Evolutionary conservation across 2,888 invertebrate genomes (phyloP).

Genomic region (Limenitis camilla): DNA sequence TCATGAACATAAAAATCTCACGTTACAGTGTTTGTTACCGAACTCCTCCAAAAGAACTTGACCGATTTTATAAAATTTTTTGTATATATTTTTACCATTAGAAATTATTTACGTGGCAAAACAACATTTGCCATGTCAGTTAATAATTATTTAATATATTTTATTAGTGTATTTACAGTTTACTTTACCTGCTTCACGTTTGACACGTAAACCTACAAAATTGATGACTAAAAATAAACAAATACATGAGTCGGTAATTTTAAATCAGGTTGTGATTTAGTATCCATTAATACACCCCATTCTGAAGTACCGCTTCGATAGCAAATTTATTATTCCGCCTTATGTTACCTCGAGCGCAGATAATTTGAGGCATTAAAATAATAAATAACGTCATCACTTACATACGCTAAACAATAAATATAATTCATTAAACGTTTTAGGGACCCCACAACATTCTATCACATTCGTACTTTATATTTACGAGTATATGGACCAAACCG

Average conservation of each 20-base stretch:
- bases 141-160: too few species aligned
- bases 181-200: too few species aligned
- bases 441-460: constrained; percentile 19
- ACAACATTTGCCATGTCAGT: too few species aligned
- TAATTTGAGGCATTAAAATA: constrained; percentile 18
- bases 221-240: background rate
- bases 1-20: too few species aligned
- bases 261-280: constrained; percentile 10
- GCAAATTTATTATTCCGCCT: constrained; percentile 15
- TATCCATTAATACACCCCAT: constrained; percentile 7
- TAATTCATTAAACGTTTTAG: constrained; percentile 22
- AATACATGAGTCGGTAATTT: constrained; percentile 4
- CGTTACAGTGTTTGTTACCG: too few species aligned
- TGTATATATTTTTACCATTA: too few species aligned
- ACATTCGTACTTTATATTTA: constrained; percentile 13
- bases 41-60: too few species aligned
- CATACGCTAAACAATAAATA: constrained; percentile 19
- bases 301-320: constrained; percentile 8
- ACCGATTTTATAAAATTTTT: too few species aligned
- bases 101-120: too few species aligned
- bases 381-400: constrained; percentile 21
- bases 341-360: constrained; percentile 4
- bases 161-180: too few species aligned
- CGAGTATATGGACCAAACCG: constrained; percentile 12
- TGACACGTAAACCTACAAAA: too few species aligned